Conservation (phyloP, 1,140 invertebrate genomes). For the Phymorhynchus buccinoides region DNA sequence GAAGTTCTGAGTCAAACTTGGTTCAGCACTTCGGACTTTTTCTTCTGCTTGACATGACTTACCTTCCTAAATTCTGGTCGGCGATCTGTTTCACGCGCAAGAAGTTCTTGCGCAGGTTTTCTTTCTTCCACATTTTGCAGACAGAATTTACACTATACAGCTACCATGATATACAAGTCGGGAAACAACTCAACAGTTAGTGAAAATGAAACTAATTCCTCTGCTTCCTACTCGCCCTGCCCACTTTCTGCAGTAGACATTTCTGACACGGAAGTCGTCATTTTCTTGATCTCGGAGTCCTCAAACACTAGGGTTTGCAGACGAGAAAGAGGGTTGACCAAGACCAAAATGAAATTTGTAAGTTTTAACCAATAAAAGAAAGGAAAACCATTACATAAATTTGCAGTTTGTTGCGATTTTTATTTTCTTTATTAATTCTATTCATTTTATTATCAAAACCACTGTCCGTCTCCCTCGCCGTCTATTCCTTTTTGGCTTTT, state of each 20-base stretch:
- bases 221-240: neutral
- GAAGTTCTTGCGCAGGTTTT: constrained; percentile 83
- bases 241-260: constrained; percentile 5
- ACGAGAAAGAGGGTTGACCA: too few species aligned
- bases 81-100: constrained; percentile 89
- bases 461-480: too few species aligned
- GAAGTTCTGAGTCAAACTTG: too few species aligned
- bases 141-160: neutral
- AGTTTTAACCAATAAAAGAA: too few species aligned
- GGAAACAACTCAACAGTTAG: neutral
- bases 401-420: too few species aligned
- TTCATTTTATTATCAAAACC: too few species aligned
- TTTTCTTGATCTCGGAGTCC: neutral
- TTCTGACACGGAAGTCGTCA: constrained; percentile 34
- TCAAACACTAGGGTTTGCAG: constrained; percentile 19
- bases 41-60: constrained; percentile 72
- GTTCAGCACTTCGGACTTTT: too few species aligned
- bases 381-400: too few species aligned
- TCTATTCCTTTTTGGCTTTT: too few species aligned
- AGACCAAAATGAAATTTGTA: too few species aligned
- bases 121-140: constrained; percentile 67
- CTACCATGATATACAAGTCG: neutral
- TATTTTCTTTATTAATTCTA: too few species aligned
- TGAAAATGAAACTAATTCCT: neutral
- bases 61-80: constrained; percentile 91